A percentile compares a stretch with the other conserved stretches of the same genome.
Evolutionary conservation across 2,797 vertebrate genomes (phyloP).

Genomic region (Xyrichtys novacula): DNA sequence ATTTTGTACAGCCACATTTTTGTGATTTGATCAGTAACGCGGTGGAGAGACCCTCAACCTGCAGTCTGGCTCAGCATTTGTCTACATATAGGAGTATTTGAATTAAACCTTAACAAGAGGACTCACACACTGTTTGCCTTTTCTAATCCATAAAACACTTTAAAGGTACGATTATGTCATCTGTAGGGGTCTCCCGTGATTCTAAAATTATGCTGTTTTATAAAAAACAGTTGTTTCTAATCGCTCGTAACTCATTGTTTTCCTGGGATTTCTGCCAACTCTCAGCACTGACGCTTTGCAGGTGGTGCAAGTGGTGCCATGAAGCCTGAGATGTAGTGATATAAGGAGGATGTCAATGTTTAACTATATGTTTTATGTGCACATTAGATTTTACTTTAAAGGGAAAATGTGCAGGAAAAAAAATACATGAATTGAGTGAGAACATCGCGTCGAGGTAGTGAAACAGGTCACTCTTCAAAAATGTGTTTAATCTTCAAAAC

Average conservation of each 20-base stretch:
- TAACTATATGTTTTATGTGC: slow-evolving; percentile 43
- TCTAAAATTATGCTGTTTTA: slow-evolving; percentile 24
- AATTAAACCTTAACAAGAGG: slow-evolving; percentile 42
- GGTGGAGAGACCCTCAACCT: not conserved
- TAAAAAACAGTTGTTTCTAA: slow-evolving; percentile 55
- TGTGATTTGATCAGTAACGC: slow-evolving; percentile 13
- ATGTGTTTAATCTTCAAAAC: slow-evolving; percentile 13
- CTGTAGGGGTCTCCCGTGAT: slow-evolving; percentile 10
- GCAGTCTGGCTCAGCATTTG: slow-evolving; percentile 8
- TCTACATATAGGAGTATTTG: slow-evolving; percentile 39
- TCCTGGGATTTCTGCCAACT: slow-evolving; percentile 59
- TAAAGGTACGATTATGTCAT: slow-evolving; percentile 2
- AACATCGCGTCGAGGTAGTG: slow-evolving; percentile 15
- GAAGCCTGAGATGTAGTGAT: slow-evolving; percentile 34
- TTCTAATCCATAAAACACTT: slow-evolving; percentile 3
- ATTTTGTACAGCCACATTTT: slow-evolving; percentile 30
- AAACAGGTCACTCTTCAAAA: slow-evolving; percentile 21
- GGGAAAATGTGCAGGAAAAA: slow-evolving; percentile 23
- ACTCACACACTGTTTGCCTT: slow-evolving; percentile 22
- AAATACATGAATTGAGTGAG: slow-evolving; percentile 17
- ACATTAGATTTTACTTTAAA: slow-evolving; percentile 55
- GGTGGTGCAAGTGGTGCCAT: slow-evolving; percentile 53
- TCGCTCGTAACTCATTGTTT: slow-evolving; percentile 47
- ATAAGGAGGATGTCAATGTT: slow-evolving; percentile 39
- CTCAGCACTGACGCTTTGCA: slow-evolving; percentile 60